Percentiles rank a stretch among this genome's conserved stretches.
Evolutionary conservation across 2,113 vertebrate species (phyloP).

Genomic region (Seriola rivoliana): DNA sequence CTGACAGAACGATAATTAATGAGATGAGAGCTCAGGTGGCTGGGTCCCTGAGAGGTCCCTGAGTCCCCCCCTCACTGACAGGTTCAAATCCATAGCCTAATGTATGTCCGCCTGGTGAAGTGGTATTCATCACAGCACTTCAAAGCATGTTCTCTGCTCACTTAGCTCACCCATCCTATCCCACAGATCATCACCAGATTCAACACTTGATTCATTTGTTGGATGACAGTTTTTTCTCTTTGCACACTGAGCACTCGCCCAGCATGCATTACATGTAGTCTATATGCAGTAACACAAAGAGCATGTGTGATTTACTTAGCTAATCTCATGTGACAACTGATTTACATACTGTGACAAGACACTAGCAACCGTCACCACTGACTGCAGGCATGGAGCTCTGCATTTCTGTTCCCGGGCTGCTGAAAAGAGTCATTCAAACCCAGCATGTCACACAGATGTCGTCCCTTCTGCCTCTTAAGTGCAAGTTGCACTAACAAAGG

Average conservation of each 20-base stretch:
- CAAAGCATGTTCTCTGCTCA: neutral
- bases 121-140: slow-evolving; percentile 13
- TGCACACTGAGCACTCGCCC: neutral
- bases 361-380: slow-evolving; percentile 15
- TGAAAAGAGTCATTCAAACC: slow-evolving; percentile 17
- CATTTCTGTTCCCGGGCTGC: slow-evolving; percentile 38
- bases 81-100: slow-evolving; percentile 25
- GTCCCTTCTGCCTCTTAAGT: slow-evolving; percentile 21
- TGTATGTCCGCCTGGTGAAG: neutral
- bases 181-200: neutral
- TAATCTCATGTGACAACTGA: slow-evolving; percentile 57
- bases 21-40: slow-evolving; percentile 42
- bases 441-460: neutral
- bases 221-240: neutral
- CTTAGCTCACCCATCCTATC: neutral
- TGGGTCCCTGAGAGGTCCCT: slow-evolving; percentile 7
- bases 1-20: slow-evolving; percentile 71
- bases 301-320: slow-evolving; percentile 4
- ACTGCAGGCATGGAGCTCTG: slow-evolving; percentile 7
- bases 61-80: slow-evolving; percentile 7
- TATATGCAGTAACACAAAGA: neutral
- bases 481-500: slow-evolving; percentile 47
- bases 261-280: neutral
- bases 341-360: slow-evolving; percentile 53
- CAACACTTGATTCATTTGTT: neutral